Conservation (phyloP, 2,113 vertebrate genomes). For the Charadrius vociferus region DNA sequence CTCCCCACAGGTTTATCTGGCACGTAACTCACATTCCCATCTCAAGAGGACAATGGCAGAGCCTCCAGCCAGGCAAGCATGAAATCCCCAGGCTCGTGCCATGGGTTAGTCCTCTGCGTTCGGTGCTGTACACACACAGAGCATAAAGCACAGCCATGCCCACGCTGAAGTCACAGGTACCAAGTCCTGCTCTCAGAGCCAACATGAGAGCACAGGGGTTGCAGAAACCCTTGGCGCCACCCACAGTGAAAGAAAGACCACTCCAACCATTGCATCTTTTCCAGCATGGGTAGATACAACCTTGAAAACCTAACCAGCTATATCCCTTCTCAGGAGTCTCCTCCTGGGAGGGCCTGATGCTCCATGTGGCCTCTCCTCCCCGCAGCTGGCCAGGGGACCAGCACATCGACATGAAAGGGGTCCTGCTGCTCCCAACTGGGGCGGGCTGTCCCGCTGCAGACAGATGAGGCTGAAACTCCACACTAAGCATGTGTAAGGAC, state of each 20-base stretch:
- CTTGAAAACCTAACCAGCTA: not conserved
- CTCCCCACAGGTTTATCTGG: not conserved
- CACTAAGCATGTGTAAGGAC: constrained; percentile 48
- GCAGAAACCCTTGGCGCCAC: not conserved
- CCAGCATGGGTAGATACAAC: not conserved
- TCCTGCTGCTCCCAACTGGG: not conserved
- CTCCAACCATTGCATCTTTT: not conserved
- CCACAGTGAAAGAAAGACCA: not conserved
- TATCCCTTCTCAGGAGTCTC: not conserved
- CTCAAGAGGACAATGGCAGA: not conserved
- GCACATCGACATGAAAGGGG: not conserved
- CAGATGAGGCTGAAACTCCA: constrained; percentile 65
- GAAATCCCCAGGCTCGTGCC: not conserved
- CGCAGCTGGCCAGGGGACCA: not conserved
- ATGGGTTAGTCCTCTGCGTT: not conserved
- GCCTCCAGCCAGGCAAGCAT: not conserved
- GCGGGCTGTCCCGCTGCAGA: not conserved
- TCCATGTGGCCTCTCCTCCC: not conserved
- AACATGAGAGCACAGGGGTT: not conserved
- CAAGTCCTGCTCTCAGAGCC: not conserved
- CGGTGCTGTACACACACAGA: not conserved
- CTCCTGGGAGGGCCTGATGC: not conserved
- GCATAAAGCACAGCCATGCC: not conserved
- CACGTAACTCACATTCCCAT: not conserved
- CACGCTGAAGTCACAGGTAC: not conserved